A percentile compares a stretch with the other conserved stretches of the same genome.
Conservation (phyloP, 2,113 vertebrate species). For the Crotalus viridis region DNA sequence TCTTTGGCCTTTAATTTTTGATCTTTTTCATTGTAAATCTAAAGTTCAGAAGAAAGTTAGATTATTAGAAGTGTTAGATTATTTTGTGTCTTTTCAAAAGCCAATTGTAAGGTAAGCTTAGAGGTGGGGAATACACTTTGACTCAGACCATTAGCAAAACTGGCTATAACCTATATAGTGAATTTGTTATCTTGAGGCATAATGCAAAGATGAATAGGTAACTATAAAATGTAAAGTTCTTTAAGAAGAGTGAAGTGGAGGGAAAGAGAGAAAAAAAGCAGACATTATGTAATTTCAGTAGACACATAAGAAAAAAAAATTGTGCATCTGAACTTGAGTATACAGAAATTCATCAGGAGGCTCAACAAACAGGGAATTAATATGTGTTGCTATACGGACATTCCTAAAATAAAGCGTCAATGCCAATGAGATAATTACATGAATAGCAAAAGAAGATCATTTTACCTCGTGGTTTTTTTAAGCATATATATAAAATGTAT, state of each 20-base stretch:
- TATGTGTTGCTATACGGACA: constrained; percentile 9
- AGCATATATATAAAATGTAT: neutral
- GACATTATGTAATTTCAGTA: constrained; percentile 27
- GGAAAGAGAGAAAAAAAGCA: neutral
- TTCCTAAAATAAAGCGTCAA: neutral
- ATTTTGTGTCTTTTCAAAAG: neutral
- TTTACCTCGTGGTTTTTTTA: neutral
- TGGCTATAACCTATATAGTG: neutral
- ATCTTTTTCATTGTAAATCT: neutral
- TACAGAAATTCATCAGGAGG: neutral
- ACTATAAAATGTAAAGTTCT: constrained; percentile 36
- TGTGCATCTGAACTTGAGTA: neutral
- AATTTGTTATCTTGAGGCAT: constrained; percentile 55
- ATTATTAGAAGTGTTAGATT: neutral
- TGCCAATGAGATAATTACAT: neutral
- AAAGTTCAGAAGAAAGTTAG: neutral
- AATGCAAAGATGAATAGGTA: constrained; percentile 37
- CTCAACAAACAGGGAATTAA: neutral
- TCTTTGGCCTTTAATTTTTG: neutral
- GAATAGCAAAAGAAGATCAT: neutral
- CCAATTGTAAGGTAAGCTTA: neutral
- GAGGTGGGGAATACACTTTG: neutral
- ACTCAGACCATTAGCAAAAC: neutral
- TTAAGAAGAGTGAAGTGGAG: neutral
- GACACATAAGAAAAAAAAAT: constrained; percentile 7